phyloP scores from a whole-genome alignment of 2,113 vertebrate genomes.

The Plestiodon gilberti region DNA sequence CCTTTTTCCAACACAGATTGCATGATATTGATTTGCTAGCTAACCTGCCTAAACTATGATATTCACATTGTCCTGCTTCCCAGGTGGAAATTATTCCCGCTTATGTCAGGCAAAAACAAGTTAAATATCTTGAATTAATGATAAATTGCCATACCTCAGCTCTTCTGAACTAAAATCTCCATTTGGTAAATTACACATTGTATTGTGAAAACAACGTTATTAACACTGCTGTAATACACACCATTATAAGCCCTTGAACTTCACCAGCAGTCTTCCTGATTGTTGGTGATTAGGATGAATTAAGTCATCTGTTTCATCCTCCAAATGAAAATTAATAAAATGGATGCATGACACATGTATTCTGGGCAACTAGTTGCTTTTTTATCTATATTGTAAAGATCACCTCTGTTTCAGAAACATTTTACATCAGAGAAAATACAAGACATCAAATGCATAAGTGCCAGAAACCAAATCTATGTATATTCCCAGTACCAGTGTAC shows the following conservation, averaged over 20 bases:
- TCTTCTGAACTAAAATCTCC: not conserved
- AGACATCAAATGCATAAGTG: not conserved
- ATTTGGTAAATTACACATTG: constrained; percentile 18
- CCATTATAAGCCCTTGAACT: not conserved
- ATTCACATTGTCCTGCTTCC: constrained; percentile 26
- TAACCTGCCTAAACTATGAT: not conserved
- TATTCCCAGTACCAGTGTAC: too few relatives aligned
- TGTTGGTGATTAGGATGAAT: not conserved
- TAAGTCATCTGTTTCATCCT: not conserved
- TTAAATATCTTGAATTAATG: not conserved
- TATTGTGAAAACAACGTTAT: not conserved
- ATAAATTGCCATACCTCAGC: constrained; percentile 19
- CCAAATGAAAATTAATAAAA: not conserved
- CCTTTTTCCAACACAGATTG: not conserved
- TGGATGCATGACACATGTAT: not conserved
- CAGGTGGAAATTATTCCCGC: not conserved
- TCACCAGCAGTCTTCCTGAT: not conserved
- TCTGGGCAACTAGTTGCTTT: not conserved
- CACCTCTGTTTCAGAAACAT: not conserved
- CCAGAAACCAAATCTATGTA: not conserved
- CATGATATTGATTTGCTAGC: not conserved
- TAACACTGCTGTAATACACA: not conserved
- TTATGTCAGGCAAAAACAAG: not conserved
- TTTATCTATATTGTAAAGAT: not conserved
- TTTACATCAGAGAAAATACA: not conserved